Percentiles rank a stretch among this genome's conserved stretches.
phyloP scores from a whole-genome alignment of 2,888 invertebrate species.

The Ctenicera cuprea region DNA sequence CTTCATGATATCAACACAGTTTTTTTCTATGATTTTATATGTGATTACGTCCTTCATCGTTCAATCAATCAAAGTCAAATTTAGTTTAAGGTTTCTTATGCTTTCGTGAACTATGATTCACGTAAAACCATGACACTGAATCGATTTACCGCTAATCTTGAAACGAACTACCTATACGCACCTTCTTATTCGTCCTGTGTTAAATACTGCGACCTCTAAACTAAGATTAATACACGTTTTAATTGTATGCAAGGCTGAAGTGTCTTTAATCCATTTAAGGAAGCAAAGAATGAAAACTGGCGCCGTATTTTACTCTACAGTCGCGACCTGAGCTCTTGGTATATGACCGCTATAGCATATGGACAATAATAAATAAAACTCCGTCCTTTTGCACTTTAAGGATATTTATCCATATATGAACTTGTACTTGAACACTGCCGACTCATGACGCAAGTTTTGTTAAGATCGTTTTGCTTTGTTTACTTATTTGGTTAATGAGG shows the following conservation, averaged over 20 bases:
- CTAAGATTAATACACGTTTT: slow-evolving; percentile 38
- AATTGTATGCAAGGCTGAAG: slow-evolving; percentile 50
- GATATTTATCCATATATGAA: slow-evolving; percentile 49
- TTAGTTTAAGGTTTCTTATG: slow-evolving; percentile 44
- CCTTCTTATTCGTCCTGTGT: slow-evolving; percentile 12
- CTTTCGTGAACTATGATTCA: slow-evolving; percentile 25
- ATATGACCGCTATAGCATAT: slow-evolving; percentile 36
- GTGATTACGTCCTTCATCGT: background rate
- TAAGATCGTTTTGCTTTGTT: slow-evolving; percentile 23
- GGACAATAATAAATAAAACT: slow-evolving; percentile 43
- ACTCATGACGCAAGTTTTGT: slow-evolving; percentile 15
- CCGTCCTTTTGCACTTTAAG: slow-evolving; percentile 44
- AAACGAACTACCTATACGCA: slow-evolving; percentile 10
- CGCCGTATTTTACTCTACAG: slow-evolving; percentile 43
- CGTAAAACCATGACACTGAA: slow-evolving; percentile 36
- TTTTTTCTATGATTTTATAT: too few relatives aligned
- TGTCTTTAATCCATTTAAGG: slow-evolving; percentile 50
- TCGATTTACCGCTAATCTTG: background rate
- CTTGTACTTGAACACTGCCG: slow-evolving; percentile 41
- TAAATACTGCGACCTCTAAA: slow-evolving; percentile 44
- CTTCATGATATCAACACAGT: too few relatives aligned
- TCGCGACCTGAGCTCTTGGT: slow-evolving; percentile 21
- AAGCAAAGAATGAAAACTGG: slow-evolving; percentile 46
- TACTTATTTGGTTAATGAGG: slow-evolving; percentile 38
- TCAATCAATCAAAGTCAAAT: slow-evolving; percentile 40